These are phyloP conservation scores for Gallinago solitaria DNA, from an alignment of 2,797 vertebrate species.

Conservation along the genomic window DNA sequence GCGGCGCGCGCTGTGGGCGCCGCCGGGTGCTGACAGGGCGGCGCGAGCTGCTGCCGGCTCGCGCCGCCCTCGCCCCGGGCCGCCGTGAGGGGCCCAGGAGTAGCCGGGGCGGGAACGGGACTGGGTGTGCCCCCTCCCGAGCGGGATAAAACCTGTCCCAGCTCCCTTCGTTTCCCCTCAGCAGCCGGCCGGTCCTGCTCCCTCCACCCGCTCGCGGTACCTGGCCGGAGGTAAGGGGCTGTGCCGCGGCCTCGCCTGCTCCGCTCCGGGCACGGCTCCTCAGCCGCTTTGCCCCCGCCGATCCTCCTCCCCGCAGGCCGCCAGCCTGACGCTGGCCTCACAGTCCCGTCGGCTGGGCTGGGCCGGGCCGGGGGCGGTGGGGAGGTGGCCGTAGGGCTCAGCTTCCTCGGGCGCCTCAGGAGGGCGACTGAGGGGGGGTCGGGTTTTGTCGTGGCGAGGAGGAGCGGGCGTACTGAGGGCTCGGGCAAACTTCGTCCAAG, in stretches of 20 bases:
- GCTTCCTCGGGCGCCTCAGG: rapidly evolving
- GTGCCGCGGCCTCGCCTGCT: not conserved
- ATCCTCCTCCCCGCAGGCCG: no score
- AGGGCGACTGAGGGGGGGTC: rapidly evolving
- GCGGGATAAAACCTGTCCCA: not conserved
- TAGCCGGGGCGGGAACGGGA: not conserved
- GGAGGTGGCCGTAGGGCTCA: rapidly evolving
- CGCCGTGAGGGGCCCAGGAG: not conserved
- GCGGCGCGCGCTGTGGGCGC: no score
- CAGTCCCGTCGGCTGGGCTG: rapidly evolving
- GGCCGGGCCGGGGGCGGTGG: not conserved
- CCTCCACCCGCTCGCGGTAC: not conserved
- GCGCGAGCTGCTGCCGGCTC: not conserved
- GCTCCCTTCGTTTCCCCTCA: rapidly evolving
- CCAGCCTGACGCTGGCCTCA: not conserved
- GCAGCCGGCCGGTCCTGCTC: rapidly evolving
- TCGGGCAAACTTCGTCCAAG: rapidly evolving
- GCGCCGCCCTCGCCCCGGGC: not conserved
- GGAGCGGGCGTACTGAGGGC: rapidly evolving
- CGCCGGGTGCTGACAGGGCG: no score
- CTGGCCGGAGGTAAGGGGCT: not conserved
- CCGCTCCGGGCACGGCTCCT: not conserved
- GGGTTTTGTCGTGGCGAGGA: not conserved
- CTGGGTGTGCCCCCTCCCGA: not conserved
- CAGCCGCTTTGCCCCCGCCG: rapidly evolving